These are phyloP conservation scores for Drosophila nigrodunni DNA, from an alignment of 1,140 invertebrate species.

Conservation along the genomic window DNA sequence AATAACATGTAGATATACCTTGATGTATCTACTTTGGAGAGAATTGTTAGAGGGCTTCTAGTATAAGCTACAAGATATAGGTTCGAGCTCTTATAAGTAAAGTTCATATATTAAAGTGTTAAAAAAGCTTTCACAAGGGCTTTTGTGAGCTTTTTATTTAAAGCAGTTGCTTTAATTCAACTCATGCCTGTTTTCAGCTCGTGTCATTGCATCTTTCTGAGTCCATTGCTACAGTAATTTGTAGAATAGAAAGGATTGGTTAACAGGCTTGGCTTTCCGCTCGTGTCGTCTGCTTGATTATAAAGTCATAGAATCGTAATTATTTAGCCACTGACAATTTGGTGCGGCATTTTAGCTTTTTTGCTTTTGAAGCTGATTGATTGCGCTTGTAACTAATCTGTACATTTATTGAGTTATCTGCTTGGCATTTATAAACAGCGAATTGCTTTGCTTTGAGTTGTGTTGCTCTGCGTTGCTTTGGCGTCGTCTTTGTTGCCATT, in stretches of 20 bases:
- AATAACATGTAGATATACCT: too few species aligned
- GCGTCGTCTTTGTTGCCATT: neutral
- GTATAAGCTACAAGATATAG: too few species aligned
- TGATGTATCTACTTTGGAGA: too few species aligned
- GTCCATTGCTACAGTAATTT: slow-evolving; percentile 10
- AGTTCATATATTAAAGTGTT: too few species aligned
- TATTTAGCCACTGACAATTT: slow-evolving; percentile 47
- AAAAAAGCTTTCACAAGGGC: too few species aligned
- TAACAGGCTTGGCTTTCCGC: neutral
- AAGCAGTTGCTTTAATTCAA: neutral
- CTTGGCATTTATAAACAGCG: slow-evolving; percentile 69
- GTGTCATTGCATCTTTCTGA: slow-evolving; percentile 23
- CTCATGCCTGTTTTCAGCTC: neutral
- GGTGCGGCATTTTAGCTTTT: slow-evolving; percentile 37
- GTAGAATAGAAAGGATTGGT: slow-evolving; percentile 41
- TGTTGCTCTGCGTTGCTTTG: neutral
- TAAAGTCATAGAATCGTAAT: slow-evolving; percentile 43
- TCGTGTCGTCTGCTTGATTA: slow-evolving; percentile 21
- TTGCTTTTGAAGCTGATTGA: slow-evolving; percentile 79
- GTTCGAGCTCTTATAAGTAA: too few species aligned
- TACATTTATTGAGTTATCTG: slow-evolving; percentile 83
- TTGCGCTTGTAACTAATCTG: slow-evolving; percentile 80
- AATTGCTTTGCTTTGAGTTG: slow-evolving; percentile 32
- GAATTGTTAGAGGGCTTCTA: too few species aligned
- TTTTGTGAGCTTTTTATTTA: too few species aligned